phyloP scores from a whole-genome alignment of 2,888 invertebrate species.

The Lithosia quadra region DNA sequence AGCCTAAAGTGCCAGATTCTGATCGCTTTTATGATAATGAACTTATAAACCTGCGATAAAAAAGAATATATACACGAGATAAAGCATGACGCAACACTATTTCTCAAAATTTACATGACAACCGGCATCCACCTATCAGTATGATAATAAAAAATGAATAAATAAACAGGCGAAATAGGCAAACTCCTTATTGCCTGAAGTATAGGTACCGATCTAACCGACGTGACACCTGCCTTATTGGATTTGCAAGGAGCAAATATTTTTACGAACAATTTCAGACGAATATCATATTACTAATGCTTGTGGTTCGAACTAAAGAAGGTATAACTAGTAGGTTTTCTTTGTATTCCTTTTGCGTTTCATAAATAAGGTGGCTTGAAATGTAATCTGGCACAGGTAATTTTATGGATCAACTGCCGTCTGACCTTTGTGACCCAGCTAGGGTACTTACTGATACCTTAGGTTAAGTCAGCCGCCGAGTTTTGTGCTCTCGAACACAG shows the following conservation, averaged over 20 bases:
- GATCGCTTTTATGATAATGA: neutral
- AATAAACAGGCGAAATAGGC: neutral
- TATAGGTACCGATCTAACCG: constrained; percentile 5
- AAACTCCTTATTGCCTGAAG: neutral
- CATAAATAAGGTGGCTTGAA: constrained; percentile 16
- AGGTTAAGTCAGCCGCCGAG: neutral
- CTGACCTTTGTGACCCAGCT: constrained; percentile 20
- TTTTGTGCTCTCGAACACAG: neutral
- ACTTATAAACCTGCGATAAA: neutral
- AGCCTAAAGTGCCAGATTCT: no score
- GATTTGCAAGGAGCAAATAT: constrained; percentile 16
- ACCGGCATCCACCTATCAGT: neutral
- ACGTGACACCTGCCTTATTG: constrained; percentile 13
- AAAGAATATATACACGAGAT: neutral
- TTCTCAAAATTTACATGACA: neutral
- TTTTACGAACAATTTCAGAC: constrained; percentile 16
- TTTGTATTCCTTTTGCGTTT: constrained; percentile 17
- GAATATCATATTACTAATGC: constrained; percentile 21
- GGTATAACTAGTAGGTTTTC: constrained; percentile 17
- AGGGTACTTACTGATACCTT: constrained; percentile 5
- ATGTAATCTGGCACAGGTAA: constrained; percentile 20
- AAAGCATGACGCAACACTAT: neutral
- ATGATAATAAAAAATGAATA: constrained; percentile 11
- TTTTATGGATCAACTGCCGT: constrained; percentile 23
- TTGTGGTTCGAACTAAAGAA: constrained; percentile 16